A percentile compares a stretch with the other conserved stretches of the same genome.
Evolutionary conservation across 2,888 invertebrate species (phyloP).

Genomic region (Orchesellides sinensis): DNA sequence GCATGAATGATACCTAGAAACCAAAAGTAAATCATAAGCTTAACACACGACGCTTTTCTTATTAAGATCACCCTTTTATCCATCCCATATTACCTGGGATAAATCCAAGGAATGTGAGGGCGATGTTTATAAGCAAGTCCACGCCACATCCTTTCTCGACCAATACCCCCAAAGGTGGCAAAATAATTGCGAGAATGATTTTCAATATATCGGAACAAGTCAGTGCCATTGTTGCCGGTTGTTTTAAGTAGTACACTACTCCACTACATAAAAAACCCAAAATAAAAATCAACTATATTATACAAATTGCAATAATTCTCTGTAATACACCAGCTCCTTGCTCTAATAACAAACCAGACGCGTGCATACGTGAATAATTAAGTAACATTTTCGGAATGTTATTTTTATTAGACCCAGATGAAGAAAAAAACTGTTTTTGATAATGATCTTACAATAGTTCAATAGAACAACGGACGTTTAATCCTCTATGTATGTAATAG

Average conservation of each 20-base stretch:
- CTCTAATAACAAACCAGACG: background rate
- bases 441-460: background rate
- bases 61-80: no score
- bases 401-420: background rate
- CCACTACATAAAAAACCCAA: background rate
- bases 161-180: slow-evolving; percentile 73
- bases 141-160: slow-evolving; percentile 71
- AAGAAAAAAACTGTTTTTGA: background rate
- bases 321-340: background rate
- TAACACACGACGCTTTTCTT: background rate
- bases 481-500: background rate
- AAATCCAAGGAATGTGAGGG: slow-evolving; percentile 69
- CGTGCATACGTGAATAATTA: background rate
- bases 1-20: slow-evolving; percentile 73
- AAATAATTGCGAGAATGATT: slow-evolving; percentile 71
- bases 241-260: background rate
- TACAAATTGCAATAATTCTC: background rate
- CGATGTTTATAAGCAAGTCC: slow-evolving; percentile 74
- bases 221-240: slow-evolving; percentile 68
- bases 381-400: slow-evolving; percentile 1
- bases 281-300: background rate
- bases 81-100: background rate
- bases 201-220: slow-evolving; percentile 69
- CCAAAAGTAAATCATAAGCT: background rate
- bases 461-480: background rate